Base-by-base conservation (phyloP, 1,140 invertebrate species). In the Pseudoatta argentina region DNA sequence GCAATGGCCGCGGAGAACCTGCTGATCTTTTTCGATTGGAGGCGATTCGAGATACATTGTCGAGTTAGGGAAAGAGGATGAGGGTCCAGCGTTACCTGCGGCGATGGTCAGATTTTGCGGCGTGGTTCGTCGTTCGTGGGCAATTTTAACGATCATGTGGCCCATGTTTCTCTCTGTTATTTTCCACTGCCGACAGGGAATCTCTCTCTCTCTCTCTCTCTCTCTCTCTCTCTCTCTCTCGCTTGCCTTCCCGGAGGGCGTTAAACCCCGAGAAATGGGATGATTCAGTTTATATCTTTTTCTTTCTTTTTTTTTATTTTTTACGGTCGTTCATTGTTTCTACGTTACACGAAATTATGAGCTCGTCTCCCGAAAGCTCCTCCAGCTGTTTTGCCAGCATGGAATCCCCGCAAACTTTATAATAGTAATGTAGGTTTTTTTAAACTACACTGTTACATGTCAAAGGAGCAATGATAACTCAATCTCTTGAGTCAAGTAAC, bases 121-220 rank as follows among this genome's bases (percentile, higher is more conserved):
- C 34, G n/a, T 66, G 59, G 72, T 76, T 75, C 59, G 55, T 69
- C 87, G 63, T 76, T 81, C 57, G 39, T 30, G 48, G 55, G 59
- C 55, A 87, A 18, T 73, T 89, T 89, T 89, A 89, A 89, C 87
- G 88, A 89, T 71, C 71, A 53, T 51, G 53, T 77, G 72, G 72
- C 24, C 73, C 34, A 88, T 51, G 75, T 57, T 63, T 53, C 73
- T 88, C 88, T 88, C 88, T 85, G 73, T 89, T 87, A 88, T 87
- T 81, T 89, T 67, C 69, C 75, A 53, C 24, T 61, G 73, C 71
- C 87, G 88, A 88, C 82, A 75, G 39, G 39, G 16, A 81, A 57
- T 21, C 24, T 81, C 51, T 71, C 24, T 27, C 24, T 30, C 77
- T 71, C 57, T 63, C 69, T n/a, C n/a, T n/a, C n/a, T n/a, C n/a